Conservation (phyloP, 2,113 vertebrate species). For the Polypterus senegalus region DNA sequence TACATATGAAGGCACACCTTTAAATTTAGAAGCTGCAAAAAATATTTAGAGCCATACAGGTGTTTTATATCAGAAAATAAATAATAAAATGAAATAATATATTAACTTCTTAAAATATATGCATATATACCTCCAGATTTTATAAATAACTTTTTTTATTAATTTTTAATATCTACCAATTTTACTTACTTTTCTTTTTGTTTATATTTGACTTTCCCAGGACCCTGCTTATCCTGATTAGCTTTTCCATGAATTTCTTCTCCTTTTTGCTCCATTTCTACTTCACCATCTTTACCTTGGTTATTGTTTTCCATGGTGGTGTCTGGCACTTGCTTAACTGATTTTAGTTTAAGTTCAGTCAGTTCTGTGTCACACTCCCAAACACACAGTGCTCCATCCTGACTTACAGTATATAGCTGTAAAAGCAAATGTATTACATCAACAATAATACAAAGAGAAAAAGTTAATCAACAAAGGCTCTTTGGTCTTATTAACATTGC, state of each 20-base stretch:
- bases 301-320: conserved; percentile 18
- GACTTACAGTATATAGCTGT: conserved; percentile 85
- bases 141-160: too few species aligned
- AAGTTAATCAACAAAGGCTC: too few species aligned
- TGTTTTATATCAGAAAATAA: too few species aligned
- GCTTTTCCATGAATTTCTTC: conserved; percentile 64
- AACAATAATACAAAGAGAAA: background rate
- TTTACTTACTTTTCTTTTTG: conserved; percentile 67
- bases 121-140: too few species aligned
- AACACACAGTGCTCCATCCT: conserved; percentile 76
- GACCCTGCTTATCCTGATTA: conserved; percentile 36
- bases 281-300: conserved; percentile 20
- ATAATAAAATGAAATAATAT: too few species aligned
- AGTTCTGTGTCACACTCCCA: conserved; percentile 85
- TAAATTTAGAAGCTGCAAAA: too few species aligned
- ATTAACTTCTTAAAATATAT: too few species aligned
- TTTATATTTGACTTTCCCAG: conserved; percentile 63
- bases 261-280: conserved; percentile 34
- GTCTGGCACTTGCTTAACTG: conserved; percentile 26
- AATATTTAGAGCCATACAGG: too few species aligned
- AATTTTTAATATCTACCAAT: background rate
- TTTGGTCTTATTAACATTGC: too few species aligned
- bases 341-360: conserved; percentile 46
- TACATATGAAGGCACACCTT: too few species aligned
- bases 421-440: conserved; percentile 1